Evolutionary conservation across 2,888 invertebrate species (phyloP).

Genomic region (Gari tellinella): DNA sequence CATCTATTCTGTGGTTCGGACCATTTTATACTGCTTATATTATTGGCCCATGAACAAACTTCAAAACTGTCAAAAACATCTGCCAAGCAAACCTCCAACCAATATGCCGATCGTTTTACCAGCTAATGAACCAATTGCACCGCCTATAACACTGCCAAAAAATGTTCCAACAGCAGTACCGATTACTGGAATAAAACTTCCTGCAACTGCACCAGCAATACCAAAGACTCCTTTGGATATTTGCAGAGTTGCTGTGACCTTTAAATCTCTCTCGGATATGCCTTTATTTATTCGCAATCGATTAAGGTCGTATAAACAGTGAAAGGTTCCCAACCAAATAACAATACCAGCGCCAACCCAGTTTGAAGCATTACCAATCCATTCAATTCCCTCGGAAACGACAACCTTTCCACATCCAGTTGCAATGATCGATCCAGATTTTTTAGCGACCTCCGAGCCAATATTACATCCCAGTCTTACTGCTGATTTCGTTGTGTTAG

Average conservation of each 20-base stretch:
- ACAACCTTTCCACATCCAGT: neutral
- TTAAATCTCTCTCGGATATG: constrained; percentile 12
- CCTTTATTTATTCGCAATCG: neutral
- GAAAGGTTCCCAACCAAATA: neutral
- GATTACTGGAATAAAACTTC: neutral
- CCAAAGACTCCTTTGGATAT: constrained; percentile 12
- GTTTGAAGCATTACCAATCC: constrained; percentile 10
- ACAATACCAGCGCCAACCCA: constrained; percentile 12
- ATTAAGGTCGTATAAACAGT: neutral
- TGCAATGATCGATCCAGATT: neutral
- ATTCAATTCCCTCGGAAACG: constrained; percentile 7
- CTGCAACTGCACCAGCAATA: neutral
- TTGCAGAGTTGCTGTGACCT: constrained; percentile 3
- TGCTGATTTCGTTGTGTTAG: constrained; percentile 5
- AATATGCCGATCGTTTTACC: constrained; percentile 16
- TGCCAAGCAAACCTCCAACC: constrained; percentile 17
- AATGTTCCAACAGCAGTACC: constrained; percentile 18
- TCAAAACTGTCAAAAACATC: too few relatives aligned
- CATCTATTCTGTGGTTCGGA: too few relatives aligned
- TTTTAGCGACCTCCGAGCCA: neutral
- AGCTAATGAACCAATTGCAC: constrained; percentile 15
- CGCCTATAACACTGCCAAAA: constrained; percentile 16
- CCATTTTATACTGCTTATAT: too few relatives aligned
- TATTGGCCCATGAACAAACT: too few relatives aligned
- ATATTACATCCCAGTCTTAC: constrained; percentile 1